Evolutionary conservation across 1,140 invertebrate genomes (phyloP), one percentile per base, ranked within the genome.

Genomic region (Akabosia matsudoensis): DNA sequence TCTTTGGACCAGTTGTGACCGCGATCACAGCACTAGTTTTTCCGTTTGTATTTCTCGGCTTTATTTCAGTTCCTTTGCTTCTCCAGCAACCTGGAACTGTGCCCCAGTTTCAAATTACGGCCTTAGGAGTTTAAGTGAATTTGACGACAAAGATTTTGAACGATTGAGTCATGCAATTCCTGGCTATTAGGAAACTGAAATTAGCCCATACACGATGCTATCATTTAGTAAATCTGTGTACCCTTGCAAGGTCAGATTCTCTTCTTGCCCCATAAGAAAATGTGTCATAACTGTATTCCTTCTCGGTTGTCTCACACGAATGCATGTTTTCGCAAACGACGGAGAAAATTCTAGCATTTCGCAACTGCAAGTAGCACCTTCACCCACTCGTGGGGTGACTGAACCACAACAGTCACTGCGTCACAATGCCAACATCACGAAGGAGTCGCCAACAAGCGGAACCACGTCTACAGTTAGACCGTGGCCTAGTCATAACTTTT

Each of bases 391-490:
- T 30, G 31, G 26, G 31, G 7, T 67, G 61, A 67, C 24, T 2
- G 61, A 67, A 22, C 31, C 28, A 30, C 61, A 67, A 30, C 26
- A 4, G 14, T 67, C 61, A 30, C 28, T 7, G 13, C 61, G 10
- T 10, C 61, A 3, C 10, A 10, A 13, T 10, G 7, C 22, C 7
- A 13, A 3, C 54, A 30, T 67, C 61, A 67, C 61, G 61, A 67
- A 30, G 31, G 26, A 24, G n/a, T 28, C 61, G 24, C 31, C 61
- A 67, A 64, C 28, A 73, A 45, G 51, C 72, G 37, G 31, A 74
- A 74, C 76, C 30, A 77, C 76, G n/a, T 74, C 76, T n/a, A 74
- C 73, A 26, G 67, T 74, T 74, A 77, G 76, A 73, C 31, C 76
- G 33, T 77, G 76, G 76, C 76, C 76, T 24, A 74, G 72, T 70